A percentile compares a stretch with the other conserved stretches of the same genome.
Evolutionary conservation across 2,797 vertebrate genomes (phyloP).

Genomic region (Cercopithecus mitis): DNA sequence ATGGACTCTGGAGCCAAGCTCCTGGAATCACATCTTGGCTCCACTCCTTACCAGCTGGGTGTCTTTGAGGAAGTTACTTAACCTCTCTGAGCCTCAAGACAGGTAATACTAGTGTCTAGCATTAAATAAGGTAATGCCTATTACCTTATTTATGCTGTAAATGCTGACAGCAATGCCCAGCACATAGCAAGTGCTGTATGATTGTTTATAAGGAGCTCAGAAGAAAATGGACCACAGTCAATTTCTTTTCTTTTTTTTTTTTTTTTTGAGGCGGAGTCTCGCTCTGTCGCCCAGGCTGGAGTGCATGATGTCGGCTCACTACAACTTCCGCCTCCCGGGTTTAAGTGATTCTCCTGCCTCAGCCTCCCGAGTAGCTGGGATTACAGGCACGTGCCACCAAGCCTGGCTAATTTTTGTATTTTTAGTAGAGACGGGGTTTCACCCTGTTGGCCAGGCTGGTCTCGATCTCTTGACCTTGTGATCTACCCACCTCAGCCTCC

Average conservation of each 20-base stretch:
- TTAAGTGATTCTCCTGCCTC: too few relatives aligned
- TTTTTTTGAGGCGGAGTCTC: too few relatives aligned
- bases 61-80: not conserved
- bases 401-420: too few relatives aligned
- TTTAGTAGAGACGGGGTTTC: not conserved
- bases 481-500: not conserved
- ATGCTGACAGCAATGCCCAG: not conserved
- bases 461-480: not conserved
- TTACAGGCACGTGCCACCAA: too few relatives aligned
- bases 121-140: not conserved
- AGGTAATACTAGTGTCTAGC: not conserved
- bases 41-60: not conserved
- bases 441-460: not conserved
- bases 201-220: not conserved
- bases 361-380: too few relatives aligned
- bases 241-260: too few relatives aligned
- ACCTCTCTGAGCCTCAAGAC: not conserved
- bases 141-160: not conserved
- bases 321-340: too few relatives aligned
- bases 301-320: too few relatives aligned
- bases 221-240: not conserved
- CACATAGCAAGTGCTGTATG: not conserved
- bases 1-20: not conserved
- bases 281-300: too few relatives aligned
- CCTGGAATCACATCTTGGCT: not conserved